Conservation (phyloP, 2,113 vertebrate species). For the Typhlomys cinereus region DNA sequence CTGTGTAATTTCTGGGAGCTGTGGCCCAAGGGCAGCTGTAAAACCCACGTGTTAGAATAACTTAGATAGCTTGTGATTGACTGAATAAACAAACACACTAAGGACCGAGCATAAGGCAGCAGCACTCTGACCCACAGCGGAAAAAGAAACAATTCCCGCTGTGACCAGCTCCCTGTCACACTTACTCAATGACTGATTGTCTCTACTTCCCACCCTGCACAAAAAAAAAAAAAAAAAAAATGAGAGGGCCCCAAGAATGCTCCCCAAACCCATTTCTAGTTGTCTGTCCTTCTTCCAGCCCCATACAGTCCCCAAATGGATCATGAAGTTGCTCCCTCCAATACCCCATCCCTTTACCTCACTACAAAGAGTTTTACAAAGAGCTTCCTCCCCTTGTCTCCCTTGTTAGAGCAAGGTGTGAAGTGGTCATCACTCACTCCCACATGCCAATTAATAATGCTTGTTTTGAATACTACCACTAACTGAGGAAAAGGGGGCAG, state of each 20-base stretch:
- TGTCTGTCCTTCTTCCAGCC: too few relatives aligned
- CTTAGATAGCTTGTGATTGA: conserved; percentile 52
- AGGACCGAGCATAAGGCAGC: neutral
- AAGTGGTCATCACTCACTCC: conserved; percentile 16
- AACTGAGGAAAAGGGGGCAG: neutral
- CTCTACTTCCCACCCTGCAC: neutral
- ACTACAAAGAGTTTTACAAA: neutral
- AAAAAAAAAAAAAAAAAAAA: neutral
- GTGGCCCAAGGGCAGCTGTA: conserved; percentile 64
- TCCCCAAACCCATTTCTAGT: conserved; percentile 9
- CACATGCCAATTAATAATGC: neutral
- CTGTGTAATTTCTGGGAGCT: conserved; percentile 41
- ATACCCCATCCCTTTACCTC: neutral
- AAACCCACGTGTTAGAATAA: conserved; percentile 72
- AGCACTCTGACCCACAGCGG: conserved; percentile 32
- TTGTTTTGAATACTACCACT: neutral
- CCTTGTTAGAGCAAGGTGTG: neutral
- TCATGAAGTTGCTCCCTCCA: neutral
- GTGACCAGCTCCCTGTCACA: neutral
- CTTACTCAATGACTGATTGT: neutral
- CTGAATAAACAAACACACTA: conserved; percentile 64
- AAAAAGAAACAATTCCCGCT: neutral
- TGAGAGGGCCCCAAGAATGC: neutral
- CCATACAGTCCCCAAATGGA: neutral
- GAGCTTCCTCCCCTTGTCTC: neutral